Base-by-base conservation (phyloP, 2,888 invertebrate genomes). In the Tenthredo distinguenda region DNA sequence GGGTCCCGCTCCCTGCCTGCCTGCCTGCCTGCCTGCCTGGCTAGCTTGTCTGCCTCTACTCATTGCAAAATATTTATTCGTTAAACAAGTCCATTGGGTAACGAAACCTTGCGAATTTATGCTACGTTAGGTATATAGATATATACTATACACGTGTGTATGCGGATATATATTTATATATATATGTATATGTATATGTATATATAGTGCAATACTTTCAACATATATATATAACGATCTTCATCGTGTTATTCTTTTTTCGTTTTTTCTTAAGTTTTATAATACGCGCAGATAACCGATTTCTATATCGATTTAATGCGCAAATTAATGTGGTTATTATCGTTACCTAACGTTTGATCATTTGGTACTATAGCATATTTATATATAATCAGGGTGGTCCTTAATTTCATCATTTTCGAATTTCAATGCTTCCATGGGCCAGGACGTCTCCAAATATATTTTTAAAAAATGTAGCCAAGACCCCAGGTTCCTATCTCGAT, bases 21-120 rank as follows among this genome's bases (percentile, higher is more conserved):
- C 31, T 21, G 21, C 12, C 26, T 65, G 21, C 3, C 65, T 31
- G 65, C 15, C 65, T 58, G 62, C 9, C n/a, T 21, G 21, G 0
- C 65, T 65, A 5, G 37, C n/a, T 9, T 31, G 21, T 34, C n/a
- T 9, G 43, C n/a, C 21, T 37, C 1, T 72, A 9, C 43, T 77
- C 50, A 34, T 77, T 77, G 77, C 55, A 77, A 77, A 77, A 77
- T 77, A 77, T 77, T 55, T 77, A 77, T 50, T 77, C 77, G 77
- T 18, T 77, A 31, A 77, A 77, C 43, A 74, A 74, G 34, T 68
- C 26, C 50, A 77, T 77, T 77, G 77, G 50, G 77, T 34, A 77
- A 77, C 50, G 77, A 77, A 77, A 77, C 77, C 77, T 77, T 77
- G 55, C 77, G 31, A 77, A 77, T 55, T 50, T 47, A 34, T 50